These are phyloP conservation scores for Notechis scutatus DNA, from an alignment of 2,113 vertebrate genomes.

Conservation along the genomic window DNA sequence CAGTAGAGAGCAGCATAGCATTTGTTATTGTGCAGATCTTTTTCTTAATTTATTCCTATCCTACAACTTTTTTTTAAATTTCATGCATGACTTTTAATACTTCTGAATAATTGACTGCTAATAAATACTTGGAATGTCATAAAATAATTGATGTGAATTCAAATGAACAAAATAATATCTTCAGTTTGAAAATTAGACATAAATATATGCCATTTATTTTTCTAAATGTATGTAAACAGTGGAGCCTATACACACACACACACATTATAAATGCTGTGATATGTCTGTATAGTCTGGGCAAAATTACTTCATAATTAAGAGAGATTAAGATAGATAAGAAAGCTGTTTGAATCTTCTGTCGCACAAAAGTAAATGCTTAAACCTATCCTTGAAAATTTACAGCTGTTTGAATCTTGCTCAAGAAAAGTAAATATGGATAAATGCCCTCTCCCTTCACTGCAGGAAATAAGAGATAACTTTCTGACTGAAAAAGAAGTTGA, in stretches of 20 bases:
- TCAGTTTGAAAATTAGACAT: neutral
- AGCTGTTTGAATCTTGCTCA: neutral
- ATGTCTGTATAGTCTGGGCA: neutral
- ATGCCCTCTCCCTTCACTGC: conserved; percentile 14
- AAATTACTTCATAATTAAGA: neutral
- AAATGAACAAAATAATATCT: neutral
- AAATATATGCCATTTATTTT: neutral
- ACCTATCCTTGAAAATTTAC: no score
- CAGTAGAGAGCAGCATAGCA: conserved; percentile 75
- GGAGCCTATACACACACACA: neutral
- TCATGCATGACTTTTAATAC: neutral
- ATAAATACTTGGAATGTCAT: neutral
- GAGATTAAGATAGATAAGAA: neutral
- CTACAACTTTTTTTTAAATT: neutral
- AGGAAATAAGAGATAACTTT: conserved; percentile 30
- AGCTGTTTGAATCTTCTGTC: neutral
- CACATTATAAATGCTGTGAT: neutral
- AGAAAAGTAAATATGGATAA: conserved; percentile 27
- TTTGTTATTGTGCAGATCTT: conserved; percentile 24
- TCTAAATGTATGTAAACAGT: neutral
- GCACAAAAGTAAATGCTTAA: no score
- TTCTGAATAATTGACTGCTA: conserved; percentile 4
- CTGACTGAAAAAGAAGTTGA: conserved; percentile 27
- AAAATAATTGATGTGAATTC: neutral
- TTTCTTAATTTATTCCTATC: conserved; percentile 21